Base-by-base conservation (phyloP, 2,888 invertebrate genomes). In the Pachliopta kotzebuea region DNA sequence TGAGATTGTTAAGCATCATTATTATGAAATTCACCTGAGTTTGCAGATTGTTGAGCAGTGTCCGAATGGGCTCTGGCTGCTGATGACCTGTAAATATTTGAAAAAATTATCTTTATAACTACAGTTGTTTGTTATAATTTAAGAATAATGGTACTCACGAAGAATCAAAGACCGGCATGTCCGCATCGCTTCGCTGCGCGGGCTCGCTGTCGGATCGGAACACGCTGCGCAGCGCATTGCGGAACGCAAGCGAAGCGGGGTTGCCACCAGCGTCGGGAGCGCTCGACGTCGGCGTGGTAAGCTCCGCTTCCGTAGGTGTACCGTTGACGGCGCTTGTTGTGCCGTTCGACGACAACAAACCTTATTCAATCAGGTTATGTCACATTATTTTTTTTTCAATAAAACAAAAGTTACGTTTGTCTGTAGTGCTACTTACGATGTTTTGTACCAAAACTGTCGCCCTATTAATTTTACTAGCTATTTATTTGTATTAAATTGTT, bases 181-280 rank as follows among this genome's bases (percentile, higher is more conserved):
- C 88, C 0, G 78, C 72, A 21, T 85, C 84, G 59, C 76, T 78
- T 49, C 84, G 74, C 67, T 77, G 79, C n/a, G 81, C 78, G 0
- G 74, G 72, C 29, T 81, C 79, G 56, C 76, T 79, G 60, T 89
- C 89, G 0, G 79, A 77, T 21, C 86, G 78, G 79, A 89, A 88
- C 63, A 86, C 89, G 69, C 81, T 86, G 21, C 90, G 85, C n/a
- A 91, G 73, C 0, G 90, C 90, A 72, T 86, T 90, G 49, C 89
- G 77, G 4, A 90, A 72, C 21, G 90, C 88, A 0, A 89, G 77
- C 0, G 90, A 86, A 0, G 84, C 83, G 0, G 86, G 81, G 64
- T 81, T 83, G 63, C 75, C 77, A 42, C 68, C 74, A 21, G 78
- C 71, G 21, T 85, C 88, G 1, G 88, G 88, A 0, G 86, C 84